Evolutionary conservation across 2,113 vertebrate species (phyloP).

Genomic region (Bufo bufo): DNA sequence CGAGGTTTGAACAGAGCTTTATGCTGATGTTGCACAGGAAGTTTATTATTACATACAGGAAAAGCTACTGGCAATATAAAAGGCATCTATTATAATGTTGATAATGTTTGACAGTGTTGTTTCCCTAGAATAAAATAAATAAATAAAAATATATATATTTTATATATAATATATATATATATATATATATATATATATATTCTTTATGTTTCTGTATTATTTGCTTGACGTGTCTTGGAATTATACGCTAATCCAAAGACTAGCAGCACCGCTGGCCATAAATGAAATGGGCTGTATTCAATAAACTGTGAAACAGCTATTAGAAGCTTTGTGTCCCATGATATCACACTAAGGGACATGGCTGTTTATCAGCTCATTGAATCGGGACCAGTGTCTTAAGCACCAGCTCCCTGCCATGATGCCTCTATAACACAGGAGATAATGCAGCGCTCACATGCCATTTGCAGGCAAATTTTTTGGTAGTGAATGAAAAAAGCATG

Average conservation of each 20-base stretch:
- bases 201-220: neutral
- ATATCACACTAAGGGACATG: slow-evolving; percentile 26
- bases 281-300: slow-evolving; percentile 40
- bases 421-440: neutral
- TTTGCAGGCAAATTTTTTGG: slow-evolving; percentile 46
- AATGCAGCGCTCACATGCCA: neutral
- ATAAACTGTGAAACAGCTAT: slow-evolving; percentile 42
- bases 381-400: slow-evolving; percentile 27
- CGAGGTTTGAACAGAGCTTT: no score
- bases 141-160: no score
- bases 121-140: no score
- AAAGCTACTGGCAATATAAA: no score
- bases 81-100: no score
- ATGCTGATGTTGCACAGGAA: no score
- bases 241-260: slow-evolving; percentile 9
- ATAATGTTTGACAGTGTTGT: no score
- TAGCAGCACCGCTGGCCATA: slow-evolving; percentile 3
- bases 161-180: no score
- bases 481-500: slow-evolving; percentile 26
- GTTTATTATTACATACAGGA: no score
- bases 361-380: slow-evolving; percentile 40
- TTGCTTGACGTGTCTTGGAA: neutral
- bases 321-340: slow-evolving; percentile 46
- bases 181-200: neutral
- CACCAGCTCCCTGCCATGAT: slow-evolving; percentile 35